Base-by-base conservation (phyloP, 2,797 vertebrate genomes). In the Notolepis coatsorum region DNA sequence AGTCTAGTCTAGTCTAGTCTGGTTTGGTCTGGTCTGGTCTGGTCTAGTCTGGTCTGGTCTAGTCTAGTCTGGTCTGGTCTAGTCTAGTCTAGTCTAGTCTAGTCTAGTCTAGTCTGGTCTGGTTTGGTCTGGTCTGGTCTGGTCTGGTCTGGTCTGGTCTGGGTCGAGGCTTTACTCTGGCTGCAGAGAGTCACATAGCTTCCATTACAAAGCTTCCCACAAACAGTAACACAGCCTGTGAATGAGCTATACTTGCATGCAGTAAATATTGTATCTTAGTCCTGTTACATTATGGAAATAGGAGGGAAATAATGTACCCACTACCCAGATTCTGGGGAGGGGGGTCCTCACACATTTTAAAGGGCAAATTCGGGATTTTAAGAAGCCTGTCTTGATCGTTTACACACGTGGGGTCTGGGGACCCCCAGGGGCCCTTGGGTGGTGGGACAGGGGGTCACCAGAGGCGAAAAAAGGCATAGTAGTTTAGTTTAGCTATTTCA, bases 191-290 rank as follows among this genome's bases (percentile, higher is more conserved):
- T 68, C n/a, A 76, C 67, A 35, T 23, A 31, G 20, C 25, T 87
- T 73, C 77, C 52, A 79, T 88, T 87, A 84, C 89, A 84, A 81
- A 88, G 79, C 73, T 72, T 74, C 67, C 69, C 74, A 69, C 76
- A 81, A 76, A 82, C 73, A 78, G 58, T 27, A 72, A 70, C 52
- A 52, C 54, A 62, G 66, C 64, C 65, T 18, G 84, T 56, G 75
- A 74, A 67, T 70, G 59, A 81, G 77, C 75, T 49, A 70, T 57
- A 23, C 48, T 51, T 15, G 43, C 63, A 66, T 72, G 73, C 73
- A 79, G 20, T 66, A 53, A n/a, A 37, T 69, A 76, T 74, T 64
- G 67, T 60, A 56, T n/a, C n/a, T n/a, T 61, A 5, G 5, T 30
- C 48, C 58, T 61, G 8, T 53, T 60, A 53, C 41, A 58, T 28